phyloP scores from a whole-genome alignment of 1,140 invertebrate genomes.

The Wasmannia auropunctata region DNA sequence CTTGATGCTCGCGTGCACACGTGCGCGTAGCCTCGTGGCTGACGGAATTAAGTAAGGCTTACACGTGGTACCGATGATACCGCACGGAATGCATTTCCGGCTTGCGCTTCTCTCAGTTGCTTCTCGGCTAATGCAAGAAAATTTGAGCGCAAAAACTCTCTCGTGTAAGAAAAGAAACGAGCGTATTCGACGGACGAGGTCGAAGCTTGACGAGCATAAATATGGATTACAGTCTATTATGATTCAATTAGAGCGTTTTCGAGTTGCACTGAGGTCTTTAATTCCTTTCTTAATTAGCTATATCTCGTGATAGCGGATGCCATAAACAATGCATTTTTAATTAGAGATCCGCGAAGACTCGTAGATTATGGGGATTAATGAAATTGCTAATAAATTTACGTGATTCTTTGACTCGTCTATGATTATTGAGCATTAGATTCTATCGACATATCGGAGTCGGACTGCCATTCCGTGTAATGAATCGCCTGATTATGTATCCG shows the following conservation, averaged over 20 bases:
- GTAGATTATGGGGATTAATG: slow-evolving; percentile 45
- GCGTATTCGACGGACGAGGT: slow-evolving; percentile 38
- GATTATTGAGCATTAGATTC: slow-evolving; percentile 38
- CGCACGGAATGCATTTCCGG: slow-evolving; percentile 69
- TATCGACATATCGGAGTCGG: neutral
- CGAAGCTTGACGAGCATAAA: slow-evolving; percentile 58
- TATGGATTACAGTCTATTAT: slow-evolving; percentile 68
- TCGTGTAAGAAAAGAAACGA: slow-evolving; percentile 44
- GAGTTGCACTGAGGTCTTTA: slow-evolving; percentile 37
- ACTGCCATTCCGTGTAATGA: slow-evolving; percentile 17
- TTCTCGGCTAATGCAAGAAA: slow-evolving; percentile 49
- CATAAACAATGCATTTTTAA: slow-evolving; percentile 34
- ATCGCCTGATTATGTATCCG: slow-evolving; percentile 29
- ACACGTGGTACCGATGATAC: slow-evolving; percentile 51
- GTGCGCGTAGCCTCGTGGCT: slow-evolving; percentile 17
- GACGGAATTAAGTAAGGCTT: slow-evolving; percentile 63
- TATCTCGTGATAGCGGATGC: slow-evolving; percentile 15
- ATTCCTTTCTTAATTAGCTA: slow-evolving; percentile 30
- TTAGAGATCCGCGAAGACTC: neutral
- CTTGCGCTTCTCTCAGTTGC: slow-evolving; percentile 50
- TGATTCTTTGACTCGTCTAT: neutral
- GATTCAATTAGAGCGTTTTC: slow-evolving; percentile 66
- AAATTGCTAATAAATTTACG: slow-evolving; percentile 59
- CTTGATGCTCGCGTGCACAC: slow-evolving; percentile 8
- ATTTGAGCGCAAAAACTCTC: slow-evolving; percentile 57